These are phyloP conservation scores for Theretra japonica DNA, from an alignment of 2,888 invertebrate genomes.

Conservation along the genomic window DNA sequence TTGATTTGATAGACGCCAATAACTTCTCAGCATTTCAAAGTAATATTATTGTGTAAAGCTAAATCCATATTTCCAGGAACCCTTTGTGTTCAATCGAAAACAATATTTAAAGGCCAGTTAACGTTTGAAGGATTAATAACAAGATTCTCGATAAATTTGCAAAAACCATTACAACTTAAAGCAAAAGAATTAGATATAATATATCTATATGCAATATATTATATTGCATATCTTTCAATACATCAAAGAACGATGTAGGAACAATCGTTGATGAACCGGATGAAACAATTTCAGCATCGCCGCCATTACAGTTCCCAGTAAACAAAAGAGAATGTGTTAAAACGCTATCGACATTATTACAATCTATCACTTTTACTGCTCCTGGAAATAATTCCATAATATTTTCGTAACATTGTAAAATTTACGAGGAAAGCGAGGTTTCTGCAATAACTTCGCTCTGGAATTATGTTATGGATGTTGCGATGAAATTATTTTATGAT, in stretches of 20 bases:
- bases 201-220: too few relatives aligned
- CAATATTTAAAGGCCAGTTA: too few relatives aligned
- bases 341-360: slow-evolving; percentile 25
- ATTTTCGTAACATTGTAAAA: slow-evolving; percentile 32
- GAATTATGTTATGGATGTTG: slow-evolving; percentile 9
- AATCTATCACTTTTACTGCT: slow-evolving; percentile 28
- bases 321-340: slow-evolving; percentile 17
- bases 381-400: slow-evolving; percentile 30
- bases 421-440: slow-evolving; percentile 32
- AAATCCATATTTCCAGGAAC: too few relatives aligned
- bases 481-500: not conserved
- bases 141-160: not conserved
- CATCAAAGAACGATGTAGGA: slow-evolving; percentile 18
- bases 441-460: slow-evolving; percentile 17
- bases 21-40: too few relatives aligned
- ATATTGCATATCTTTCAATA: not conserved
- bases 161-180: not conserved
- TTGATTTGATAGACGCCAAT: too few relatives aligned
- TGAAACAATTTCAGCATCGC: slow-evolving; percentile 1
- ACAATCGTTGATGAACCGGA: not conserved
- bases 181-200: not conserved
- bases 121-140: too few relatives aligned
- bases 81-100: too few relatives aligned
- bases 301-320: slow-evolving; percentile 3
- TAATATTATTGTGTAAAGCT: too few relatives aligned